Evolutionary conservation across 2,888 invertebrate species (phyloP).

Genomic region (Anticlea derivata): DNA sequence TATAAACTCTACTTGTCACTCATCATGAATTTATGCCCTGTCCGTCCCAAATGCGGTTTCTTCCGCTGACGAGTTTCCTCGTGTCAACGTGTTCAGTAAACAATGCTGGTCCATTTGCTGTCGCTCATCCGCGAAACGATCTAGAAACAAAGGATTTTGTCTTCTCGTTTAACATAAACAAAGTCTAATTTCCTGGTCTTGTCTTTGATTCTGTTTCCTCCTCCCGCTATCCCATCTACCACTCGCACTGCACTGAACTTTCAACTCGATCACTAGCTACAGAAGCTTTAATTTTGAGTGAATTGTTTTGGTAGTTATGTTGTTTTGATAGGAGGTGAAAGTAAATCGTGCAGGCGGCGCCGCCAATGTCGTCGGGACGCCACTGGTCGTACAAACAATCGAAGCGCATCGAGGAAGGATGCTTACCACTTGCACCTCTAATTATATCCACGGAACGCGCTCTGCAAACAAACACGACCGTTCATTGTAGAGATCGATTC

Average conservation of each 20-base stretch:
- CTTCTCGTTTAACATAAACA: conserved; percentile 73
- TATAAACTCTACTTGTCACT: conserved; percentile 82
- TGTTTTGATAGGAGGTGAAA: conserved; percentile 45
- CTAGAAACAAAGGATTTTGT: conserved; percentile 72
- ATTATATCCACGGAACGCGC: conserved; percentile 72
- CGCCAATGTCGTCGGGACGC: conserved; percentile 75
- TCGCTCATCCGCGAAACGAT: conserved; percentile 65
- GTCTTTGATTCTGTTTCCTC: conserved; percentile 49
- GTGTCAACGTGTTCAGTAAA: conserved; percentile 73
- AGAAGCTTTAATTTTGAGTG: conserved; percentile 40
- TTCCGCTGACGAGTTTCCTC: conserved; percentile 79
- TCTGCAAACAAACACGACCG: conserved; percentile 69
- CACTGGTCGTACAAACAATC: conserved; percentile 70
- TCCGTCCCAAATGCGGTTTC: conserved; percentile 79
- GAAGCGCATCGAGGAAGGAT: conserved; percentile 79
- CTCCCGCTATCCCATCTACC: conserved; percentile 30
- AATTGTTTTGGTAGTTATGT: conserved; percentile 40
- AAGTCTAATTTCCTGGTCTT: conserved; percentile 77
- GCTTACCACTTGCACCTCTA: conserved; percentile 79
- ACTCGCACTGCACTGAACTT: conserved; percentile 6
- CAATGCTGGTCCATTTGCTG: conserved; percentile 63
- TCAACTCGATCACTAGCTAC: conserved; percentile 33
- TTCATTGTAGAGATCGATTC: conserved; percentile 34
- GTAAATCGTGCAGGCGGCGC: conserved; percentile 78
- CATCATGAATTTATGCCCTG: conserved; percentile 72